These are phyloP conservation scores for Adoxophyes honmai DNA, from an alignment of 1,140 invertebrate genomes.

Conservation along the genomic window DNA sequence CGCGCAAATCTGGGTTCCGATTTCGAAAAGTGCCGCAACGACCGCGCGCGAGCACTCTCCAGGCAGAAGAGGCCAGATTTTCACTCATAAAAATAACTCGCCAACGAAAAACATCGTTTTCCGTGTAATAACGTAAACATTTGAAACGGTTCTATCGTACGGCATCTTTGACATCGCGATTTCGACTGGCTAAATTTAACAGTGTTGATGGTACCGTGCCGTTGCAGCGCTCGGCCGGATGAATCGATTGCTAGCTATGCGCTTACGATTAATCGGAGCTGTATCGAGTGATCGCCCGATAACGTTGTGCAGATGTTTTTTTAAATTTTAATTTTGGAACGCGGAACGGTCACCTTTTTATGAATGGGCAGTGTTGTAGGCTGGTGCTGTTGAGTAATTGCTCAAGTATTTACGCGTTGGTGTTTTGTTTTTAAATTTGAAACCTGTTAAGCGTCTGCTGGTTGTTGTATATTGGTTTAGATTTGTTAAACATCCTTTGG, in stretches of 20 bases:
- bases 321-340: constrained; percentile 15
- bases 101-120: constrained; percentile 35
- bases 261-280: constrained; percentile 13
- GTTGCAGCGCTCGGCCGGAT: constrained; percentile 32
- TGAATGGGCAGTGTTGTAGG: neutral
- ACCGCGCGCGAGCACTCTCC: constrained; percentile 24
- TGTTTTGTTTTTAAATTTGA: neutral
- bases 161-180: constrained; percentile 56
- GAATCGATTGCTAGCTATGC: constrained; percentile 15
- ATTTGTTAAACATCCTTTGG: too few species aligned
- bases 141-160: constrained; percentile 34
- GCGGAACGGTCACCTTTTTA: constrained; percentile 12
- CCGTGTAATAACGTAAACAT: constrained; percentile 30
- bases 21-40: constrained; percentile 25
- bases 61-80: constrained; percentile 31
- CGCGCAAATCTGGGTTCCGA: constrained; percentile 15
- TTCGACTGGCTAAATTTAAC: constrained; percentile 70
- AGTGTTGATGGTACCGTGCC: constrained; percentile 39
- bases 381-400: neutral
- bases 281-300: constrained; percentile 23
- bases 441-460: neutral
- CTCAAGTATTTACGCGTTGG: neutral
- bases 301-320: constrained; percentile 25
- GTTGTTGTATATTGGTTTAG: too few species aligned
- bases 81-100: constrained; percentile 49